Evolutionary conservation across 2,797 vertebrate genomes (phyloP), one percentile per base, ranked within the genome.

Genomic region (Diplodus sargus): DNA sequence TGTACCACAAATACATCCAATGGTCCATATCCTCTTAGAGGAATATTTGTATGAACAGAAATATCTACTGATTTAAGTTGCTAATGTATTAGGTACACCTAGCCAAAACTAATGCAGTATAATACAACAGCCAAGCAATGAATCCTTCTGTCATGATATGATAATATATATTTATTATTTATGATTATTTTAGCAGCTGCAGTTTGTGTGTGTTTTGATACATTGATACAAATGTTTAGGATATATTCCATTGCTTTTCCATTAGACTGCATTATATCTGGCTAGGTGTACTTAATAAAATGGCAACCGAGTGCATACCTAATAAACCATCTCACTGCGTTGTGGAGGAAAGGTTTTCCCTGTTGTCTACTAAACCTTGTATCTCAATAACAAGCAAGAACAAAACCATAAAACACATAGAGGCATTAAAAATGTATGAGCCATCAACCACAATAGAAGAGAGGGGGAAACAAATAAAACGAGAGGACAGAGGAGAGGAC

Each of bases 401-500:
- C 74, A 82, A 82, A 87, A 71, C 73, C 79, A 80, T 85, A 83
- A 89, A 87, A 67, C 76, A 82, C 70, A 74, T 5, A n/a, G 28
- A 49, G 25, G 9, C 71, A 86, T 87, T 85, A 82, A 85, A 89
- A 82, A 90, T 85, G 57, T 28, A 91, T 76, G 74, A 71, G 22
- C 57, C 30, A 39, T 74, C 66, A 25, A 39, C 75, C 34, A 69
- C 48, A 63, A 28, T 11, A n/a, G 20, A 42, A 56, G 30, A 63
- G 28, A 39, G 54, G 5, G 23, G 23, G 30, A 64, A 57, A 61
- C 42, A 65, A 47, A 47, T 47, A 47, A 16, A 15, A 15, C 3
- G 15, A 47, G 45, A 47, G 45, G 11, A 47, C 13, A 47, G 16
- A 17, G 45, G 45, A 47, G 45, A 15, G 45, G 45, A 45, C 45